Percentiles rank a stretch among this genome's conserved stretches.
Evolutionary conservation across 1,140 invertebrate genomes (phyloP).

Genomic region (Hormaphis cornu): DNA sequence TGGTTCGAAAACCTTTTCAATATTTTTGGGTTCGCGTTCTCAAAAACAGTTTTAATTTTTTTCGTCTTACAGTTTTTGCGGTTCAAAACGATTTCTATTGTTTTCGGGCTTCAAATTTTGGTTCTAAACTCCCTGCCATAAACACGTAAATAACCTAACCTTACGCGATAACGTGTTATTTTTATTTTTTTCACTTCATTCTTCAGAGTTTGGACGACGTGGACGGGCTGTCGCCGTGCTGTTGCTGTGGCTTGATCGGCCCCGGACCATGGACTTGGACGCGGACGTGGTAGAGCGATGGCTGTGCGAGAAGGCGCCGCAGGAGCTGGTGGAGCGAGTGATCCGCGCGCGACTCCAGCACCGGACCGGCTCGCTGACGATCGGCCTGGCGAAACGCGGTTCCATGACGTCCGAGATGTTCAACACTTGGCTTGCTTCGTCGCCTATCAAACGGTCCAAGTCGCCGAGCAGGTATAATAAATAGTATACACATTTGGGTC

Average conservation of each 20-base stretch:
- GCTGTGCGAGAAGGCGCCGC: slow-evolving; percentile 34
- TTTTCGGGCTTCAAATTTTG: too few relatives aligned
- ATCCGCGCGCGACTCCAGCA: slow-evolving; percentile 23
- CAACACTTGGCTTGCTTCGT: slow-evolving; percentile 67
- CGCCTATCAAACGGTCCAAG: slow-evolving; percentile 48
- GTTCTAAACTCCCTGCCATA: too few relatives aligned
- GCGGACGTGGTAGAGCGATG: slow-evolving; percentile 37
- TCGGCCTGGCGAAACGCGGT: slow-evolving; percentile 45
- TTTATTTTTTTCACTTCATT: background rate
- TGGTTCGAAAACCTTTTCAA: too few relatives aligned
- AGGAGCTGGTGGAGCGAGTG: slow-evolving; percentile 34
- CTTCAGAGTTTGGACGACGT: background rate
- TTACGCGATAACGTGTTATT: too few relatives aligned
- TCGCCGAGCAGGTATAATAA: slow-evolving; percentile 56
- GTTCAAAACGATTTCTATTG: too few relatives aligned
- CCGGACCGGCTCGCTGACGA: slow-evolving; percentile 3
- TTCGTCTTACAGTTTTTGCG: too few relatives aligned
- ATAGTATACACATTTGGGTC: too few relatives aligned
- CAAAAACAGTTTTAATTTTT: too few relatives aligned
- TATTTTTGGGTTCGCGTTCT: too few relatives aligned
- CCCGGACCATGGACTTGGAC: slow-evolving; percentile 14
- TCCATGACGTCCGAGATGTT: slow-evolving; percentile 77
- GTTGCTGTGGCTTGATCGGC: background rate
- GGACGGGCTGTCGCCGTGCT: background rate
- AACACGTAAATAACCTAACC: too few relatives aligned